Percentiles rank a stretch among this genome's conserved stretches.
phyloP scores from a whole-genome alignment of 2,113 vertebrate genomes.

The Aspidoscelis tigris region DNA sequence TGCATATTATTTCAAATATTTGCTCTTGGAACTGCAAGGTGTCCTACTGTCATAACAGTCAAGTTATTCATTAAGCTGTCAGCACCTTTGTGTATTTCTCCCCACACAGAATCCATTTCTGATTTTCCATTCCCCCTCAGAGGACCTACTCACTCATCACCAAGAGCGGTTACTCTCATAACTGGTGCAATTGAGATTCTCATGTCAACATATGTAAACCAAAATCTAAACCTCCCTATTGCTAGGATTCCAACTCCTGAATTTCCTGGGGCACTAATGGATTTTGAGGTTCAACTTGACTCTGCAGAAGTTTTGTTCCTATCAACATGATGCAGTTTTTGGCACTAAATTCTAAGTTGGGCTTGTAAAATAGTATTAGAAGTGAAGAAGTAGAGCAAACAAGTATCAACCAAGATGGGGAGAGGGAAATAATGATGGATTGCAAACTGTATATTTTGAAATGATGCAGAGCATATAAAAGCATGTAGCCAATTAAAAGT shows the following conservation, averaged over 20 bases:
- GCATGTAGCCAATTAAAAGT: slow-evolving; percentile 61
- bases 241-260: slow-evolving; percentile 61
- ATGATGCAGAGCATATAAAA: slow-evolving; percentile 66
- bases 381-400: slow-evolving; percentile 68
- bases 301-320: slow-evolving; percentile 66
- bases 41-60: slow-evolving; percentile 85
- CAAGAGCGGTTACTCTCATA: slow-evolving; percentile 73
- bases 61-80: slow-evolving; percentile 87
- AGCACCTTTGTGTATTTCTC: slow-evolving; percentile 76
- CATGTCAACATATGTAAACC: slow-evolving; percentile 80
- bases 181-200: slow-evolving; percentile 77
- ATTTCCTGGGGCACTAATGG: slow-evolving; percentile 76
- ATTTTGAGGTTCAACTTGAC: slow-evolving; percentile 63
- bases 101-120: slow-evolving; percentile 72
- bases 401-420: slow-evolving; percentile 54
- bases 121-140: slow-evolving; percentile 75
- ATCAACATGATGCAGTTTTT: slow-evolving; percentile 72
- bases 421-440: slow-evolving; percentile 63
- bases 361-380: slow-evolving; percentile 53
- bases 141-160: slow-evolving; percentile 79
- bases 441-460: slow-evolving; percentile 64
- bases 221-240: slow-evolving; percentile 67
- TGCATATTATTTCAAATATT: slow-evolving; percentile 83
- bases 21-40: slow-evolving; percentile 82
- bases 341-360: slow-evolving; percentile 73